Conservation (phyloP, 2,113 vertebrate species). For the Lethenteron reissneri region DNA sequence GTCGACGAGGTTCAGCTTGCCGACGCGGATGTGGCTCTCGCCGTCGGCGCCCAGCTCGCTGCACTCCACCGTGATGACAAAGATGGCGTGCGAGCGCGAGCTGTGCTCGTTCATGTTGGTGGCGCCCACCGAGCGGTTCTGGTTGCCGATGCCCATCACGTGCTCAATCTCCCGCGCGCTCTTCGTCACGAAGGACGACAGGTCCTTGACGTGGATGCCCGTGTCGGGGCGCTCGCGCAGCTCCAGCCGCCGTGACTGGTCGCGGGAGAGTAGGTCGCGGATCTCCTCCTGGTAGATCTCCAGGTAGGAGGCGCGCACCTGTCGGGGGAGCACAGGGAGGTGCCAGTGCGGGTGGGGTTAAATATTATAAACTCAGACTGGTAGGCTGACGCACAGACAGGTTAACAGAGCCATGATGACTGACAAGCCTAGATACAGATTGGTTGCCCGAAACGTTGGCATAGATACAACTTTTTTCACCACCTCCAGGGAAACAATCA, state of each 20-base stretch:
- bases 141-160: constrained; percentile 77
- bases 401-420: no score
- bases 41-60: constrained; percentile 55
- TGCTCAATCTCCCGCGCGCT: constrained; percentile 82
- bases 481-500: no score
- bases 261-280: constrained; percentile 63
- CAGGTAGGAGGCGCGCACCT: constrained; percentile 57
- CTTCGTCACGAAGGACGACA: constrained; percentile 83
- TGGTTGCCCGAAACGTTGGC: no score
- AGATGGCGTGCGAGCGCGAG: constrained; percentile 80
- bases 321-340: no score
- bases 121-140: constrained; percentile 56
- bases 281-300: constrained; percentile 97
- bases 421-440: no score
- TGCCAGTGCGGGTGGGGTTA: no score
- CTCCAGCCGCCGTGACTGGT: constrained; percentile 61
- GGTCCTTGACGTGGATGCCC: constrained; percentile 67
- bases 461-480: no score
- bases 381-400: no score
- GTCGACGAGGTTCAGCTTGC: constrained; percentile 88
- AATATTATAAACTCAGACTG: no score
- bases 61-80: constrained; percentile 71
- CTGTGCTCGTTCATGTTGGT: constrained; percentile 87
- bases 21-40: constrained; percentile 74
- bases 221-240: constrained; percentile 64